Base-by-base conservation (phyloP, 2,888 invertebrate genomes). In the Phrixothrix hirtus region DNA sequence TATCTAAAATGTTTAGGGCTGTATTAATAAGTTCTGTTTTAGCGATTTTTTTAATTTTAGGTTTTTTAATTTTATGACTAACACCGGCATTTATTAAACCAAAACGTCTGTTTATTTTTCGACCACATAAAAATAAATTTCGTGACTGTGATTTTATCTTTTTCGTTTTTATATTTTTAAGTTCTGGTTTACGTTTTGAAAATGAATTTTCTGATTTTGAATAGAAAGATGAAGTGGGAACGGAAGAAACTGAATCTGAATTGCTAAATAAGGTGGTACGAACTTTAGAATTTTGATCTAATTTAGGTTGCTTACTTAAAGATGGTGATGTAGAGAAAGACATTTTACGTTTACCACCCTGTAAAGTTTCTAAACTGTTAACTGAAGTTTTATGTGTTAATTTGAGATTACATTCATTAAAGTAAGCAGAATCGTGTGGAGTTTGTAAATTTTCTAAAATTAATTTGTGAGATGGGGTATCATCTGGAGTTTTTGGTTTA, bases 21-120 rank as follows among this genome's bases (percentile, higher is more conserved):
- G 67, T 57, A 49, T 73, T 71, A 7, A 67, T 50, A 7, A 68
- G 35, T 9, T 60, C 57, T 7, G 50, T 48, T 43, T 65, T 67
- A 5, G 52, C 51, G 6, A 59, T 32, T 50, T 68, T 68, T 41
- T 78, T 77, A 1, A 75, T 67, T 70, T 82, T 86, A 0, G 84
- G 85, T 66, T 81, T 84, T 36, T 78, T 77, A 41, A 87, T 84
- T 53, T 78, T 82, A 64, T 87, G 86, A 48, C 77, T 72, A 0
- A 87, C 86, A 1, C 86, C 86, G 51, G 79, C 75, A 65, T 87
- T 86, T n/a, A 87, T 85, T 67, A 82, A 80, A 0, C 84, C 84
- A 6, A 78, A 62, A 38, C 73, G 75, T 15, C 77, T 69, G 13
- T 66, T 75, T 69, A 36, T 71, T 65, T 0, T 75, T 64, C 1